A percentile compares a stretch with the other conserved stretches of the same genome.
phyloP scores from a whole-genome alignment of 2,113 vertebrate genomes.

The Oreochromis aureus region DNA sequence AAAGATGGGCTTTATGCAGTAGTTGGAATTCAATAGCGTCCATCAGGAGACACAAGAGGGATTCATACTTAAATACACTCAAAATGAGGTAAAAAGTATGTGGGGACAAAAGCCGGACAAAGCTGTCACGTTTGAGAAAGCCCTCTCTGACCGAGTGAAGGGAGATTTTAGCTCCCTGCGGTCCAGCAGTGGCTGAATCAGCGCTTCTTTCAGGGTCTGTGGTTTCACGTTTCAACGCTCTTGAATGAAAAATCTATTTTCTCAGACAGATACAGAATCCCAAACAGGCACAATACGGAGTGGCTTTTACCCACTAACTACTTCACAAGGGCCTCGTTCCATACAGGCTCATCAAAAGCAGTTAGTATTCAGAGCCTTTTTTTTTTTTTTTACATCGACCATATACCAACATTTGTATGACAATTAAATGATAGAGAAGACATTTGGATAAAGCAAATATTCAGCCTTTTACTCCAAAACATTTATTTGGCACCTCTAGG shows the following conservation, averaged over 20 bases:
- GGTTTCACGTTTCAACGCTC: neutral
- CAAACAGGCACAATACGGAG: neutral
- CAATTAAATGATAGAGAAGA: neutral
- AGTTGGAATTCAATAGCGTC: neutral
- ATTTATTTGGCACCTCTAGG: neutral
- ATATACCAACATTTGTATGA: neutral
- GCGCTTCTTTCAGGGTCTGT: neutral
- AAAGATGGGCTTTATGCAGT: neutral
- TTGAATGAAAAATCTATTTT: conserved; percentile 25
- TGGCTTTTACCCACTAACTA: neutral
- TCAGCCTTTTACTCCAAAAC: neutral
- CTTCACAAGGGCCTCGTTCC: neutral
- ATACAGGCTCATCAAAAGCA: neutral
- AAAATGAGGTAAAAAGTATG: neutral
- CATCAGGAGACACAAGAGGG: neutral
- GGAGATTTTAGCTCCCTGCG: neutral
- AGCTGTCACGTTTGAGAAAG: conserved; percentile 7
- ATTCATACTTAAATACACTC: neutral
- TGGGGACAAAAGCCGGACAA: neutral
- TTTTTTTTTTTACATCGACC: neutral
- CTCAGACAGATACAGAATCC: neutral
- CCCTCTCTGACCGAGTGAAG: neutral
- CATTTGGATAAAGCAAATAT: neutral
- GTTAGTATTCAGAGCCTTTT: accelerated
- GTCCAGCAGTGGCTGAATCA: conserved; percentile 23